A percentile compares a stretch with the other conserved stretches of the same genome.
These are phyloP conservation scores for Ctenopoma multispine DNA, from an alignment of 2,797 vertebrate genomes.

Conservation along the genomic window DNA sequence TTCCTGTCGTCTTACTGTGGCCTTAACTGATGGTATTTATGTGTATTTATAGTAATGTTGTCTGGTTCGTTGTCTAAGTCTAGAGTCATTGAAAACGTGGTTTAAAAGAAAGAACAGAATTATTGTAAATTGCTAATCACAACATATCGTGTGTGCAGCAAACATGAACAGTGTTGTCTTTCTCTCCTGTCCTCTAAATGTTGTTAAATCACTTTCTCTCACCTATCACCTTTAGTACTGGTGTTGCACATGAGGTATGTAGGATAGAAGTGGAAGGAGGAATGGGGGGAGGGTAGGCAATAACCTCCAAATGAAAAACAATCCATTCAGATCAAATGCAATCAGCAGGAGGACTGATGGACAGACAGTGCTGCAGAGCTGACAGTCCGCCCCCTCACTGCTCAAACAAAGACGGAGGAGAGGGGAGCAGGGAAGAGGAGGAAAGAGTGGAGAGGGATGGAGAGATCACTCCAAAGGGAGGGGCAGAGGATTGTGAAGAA, in stretches of 20 bases:
- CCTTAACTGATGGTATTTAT: slow-evolving; percentile 34
- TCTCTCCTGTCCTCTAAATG: slow-evolving; percentile 34
- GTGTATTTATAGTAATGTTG: slow-evolving; percentile 36
- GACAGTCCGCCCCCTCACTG: slow-evolving; percentile 62
- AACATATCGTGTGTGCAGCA: slow-evolving; percentile 43
- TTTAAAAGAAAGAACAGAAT: slow-evolving; percentile 17
- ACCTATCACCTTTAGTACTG: slow-evolving; percentile 48
- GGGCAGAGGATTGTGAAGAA: slow-evolving; percentile 66
- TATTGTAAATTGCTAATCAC: slow-evolving; percentile 6
- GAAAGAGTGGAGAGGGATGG: slow-evolving; percentile 59
- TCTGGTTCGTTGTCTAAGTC: slow-evolving; percentile 14
- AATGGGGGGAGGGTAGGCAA: slow-evolving; percentile 73
- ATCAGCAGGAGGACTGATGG: slow-evolving; percentile 77
- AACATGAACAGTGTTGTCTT: slow-evolving; percentile 1
- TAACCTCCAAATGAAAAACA: slow-evolving; percentile 84
- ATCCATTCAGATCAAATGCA: slow-evolving; percentile 85
- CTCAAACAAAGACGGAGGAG: slow-evolving; percentile 73
- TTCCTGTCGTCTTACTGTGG: slow-evolving; percentile 21
- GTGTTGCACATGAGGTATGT: slow-evolving; percentile 34
- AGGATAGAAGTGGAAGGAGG: slow-evolving; percentile 25
- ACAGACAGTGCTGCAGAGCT: slow-evolving; percentile 70
- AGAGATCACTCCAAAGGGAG: slow-evolving; percentile 71
- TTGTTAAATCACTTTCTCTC: slow-evolving; percentile 50
- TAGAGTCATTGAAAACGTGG: slow-evolving; percentile 1
- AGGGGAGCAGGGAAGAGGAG: slow-evolving; percentile 33